Percentiles rank a stretch among this genome's conserved stretches.
Conservation (phyloP, 64 coral and sea anemone genomes). For the Cladopsammia gracilis region DNA sequence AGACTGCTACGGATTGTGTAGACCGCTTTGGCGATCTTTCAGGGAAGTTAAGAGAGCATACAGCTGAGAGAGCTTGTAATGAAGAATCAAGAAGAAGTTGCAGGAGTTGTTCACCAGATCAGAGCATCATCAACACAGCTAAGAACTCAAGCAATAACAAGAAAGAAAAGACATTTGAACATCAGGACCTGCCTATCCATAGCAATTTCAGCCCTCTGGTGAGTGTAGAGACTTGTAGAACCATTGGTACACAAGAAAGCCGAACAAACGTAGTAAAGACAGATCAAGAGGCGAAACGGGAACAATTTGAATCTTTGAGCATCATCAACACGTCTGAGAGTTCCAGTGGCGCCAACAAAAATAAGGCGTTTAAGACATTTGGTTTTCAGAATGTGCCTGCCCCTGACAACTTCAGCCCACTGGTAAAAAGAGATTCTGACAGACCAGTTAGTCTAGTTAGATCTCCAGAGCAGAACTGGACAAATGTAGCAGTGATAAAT, state of each 20-base stretch:
- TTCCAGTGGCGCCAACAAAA: neutral
- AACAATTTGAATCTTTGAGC: too few species aligned
- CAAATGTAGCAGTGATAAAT: neutral
- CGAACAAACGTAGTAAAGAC: too few species aligned
- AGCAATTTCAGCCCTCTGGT: neutral
- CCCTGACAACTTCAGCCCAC: neutral
- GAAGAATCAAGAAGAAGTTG: neutral
- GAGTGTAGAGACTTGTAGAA: neutral
- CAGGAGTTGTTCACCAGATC: constrained; percentile 19
- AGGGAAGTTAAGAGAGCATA: neutral
- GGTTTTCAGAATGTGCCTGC: neutral
- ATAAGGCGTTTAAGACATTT: neutral
- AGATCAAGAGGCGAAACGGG: too few species aligned
- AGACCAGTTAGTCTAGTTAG: neutral
- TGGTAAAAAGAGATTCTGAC: neutral
- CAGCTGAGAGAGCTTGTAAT: neutral
- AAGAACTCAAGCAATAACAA: neutral
- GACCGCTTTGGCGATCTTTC: neutral
- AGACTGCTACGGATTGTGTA: neutral
- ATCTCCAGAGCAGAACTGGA: neutral
- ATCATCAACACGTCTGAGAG: neutral
- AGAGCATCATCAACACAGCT: constrained; percentile 8
- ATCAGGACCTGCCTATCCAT: neutral
- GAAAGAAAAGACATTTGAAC: neutral
- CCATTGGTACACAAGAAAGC: neutral